These are phyloP conservation scores for Antechinus flavipes DNA, from an alignment of 2,113 vertebrate genomes.

Conservation along the genomic window DNA sequence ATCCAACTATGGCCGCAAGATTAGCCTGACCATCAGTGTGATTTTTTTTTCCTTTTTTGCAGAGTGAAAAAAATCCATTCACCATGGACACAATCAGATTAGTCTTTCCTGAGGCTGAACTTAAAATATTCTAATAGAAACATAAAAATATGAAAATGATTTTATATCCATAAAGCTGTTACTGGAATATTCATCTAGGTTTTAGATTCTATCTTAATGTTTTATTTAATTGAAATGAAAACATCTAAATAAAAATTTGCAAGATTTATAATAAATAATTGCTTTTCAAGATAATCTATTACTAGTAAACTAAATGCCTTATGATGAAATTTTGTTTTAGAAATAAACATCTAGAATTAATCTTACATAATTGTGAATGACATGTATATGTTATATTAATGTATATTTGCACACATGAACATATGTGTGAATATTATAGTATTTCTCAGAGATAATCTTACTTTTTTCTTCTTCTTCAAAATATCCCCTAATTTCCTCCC, in stretches of 20 bases:
- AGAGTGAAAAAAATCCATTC: background rate
- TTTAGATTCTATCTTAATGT: constrained; percentile 62
- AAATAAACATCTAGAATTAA: constrained; percentile 59
- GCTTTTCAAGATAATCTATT: constrained; percentile 70
- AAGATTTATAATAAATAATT: constrained; percentile 73
- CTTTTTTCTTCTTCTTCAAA: background rate
- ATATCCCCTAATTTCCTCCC: background rate
- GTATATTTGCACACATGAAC: background rate
- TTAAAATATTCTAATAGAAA: constrained; percentile 73
- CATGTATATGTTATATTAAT: background rate
- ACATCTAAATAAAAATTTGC: constrained; percentile 64
- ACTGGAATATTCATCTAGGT: constrained; percentile 71
- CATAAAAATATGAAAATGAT: constrained; percentile 69
- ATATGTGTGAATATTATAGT: background rate
- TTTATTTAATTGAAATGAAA: constrained; percentile 76
- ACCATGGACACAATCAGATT: constrained; percentile 47
- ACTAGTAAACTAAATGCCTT: constrained; percentile 14
- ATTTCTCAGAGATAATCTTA: constrained; percentile 19
- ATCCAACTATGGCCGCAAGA: background rate
- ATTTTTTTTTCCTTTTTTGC: background rate
- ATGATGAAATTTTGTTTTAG: constrained; percentile 61
- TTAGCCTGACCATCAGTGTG: constrained; percentile 43
- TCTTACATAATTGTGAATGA: constrained; percentile 52
- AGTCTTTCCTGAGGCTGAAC: constrained; percentile 57
- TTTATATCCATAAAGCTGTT: constrained; percentile 63